Conservation (phyloP, 2,113 vertebrate genomes). For the Austrofundulus limnaeus region DNA sequence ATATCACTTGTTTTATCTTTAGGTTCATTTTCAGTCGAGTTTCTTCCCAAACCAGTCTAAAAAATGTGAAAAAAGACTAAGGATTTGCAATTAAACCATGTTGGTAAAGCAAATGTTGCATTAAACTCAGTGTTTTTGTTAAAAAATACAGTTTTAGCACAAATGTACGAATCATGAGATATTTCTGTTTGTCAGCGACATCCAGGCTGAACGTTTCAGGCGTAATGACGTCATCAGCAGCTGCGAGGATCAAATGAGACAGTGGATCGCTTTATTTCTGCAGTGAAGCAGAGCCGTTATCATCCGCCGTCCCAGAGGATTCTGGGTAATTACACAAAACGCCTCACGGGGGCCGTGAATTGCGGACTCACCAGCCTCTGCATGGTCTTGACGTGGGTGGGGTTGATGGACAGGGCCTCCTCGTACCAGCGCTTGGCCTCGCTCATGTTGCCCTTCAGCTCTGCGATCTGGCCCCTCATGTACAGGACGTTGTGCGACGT, state of each 20-base stretch:
- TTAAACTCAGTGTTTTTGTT: background rate
- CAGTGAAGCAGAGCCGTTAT: background rate
- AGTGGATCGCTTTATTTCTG: background rate
- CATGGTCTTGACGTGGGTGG: conserved; percentile 98
- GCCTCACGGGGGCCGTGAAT: background rate
- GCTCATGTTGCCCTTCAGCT: conserved; percentile 90
- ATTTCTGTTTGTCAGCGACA: background rate
- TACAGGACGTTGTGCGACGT: conserved; percentile 96
- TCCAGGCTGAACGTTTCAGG: background rate
- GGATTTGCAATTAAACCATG: too few species aligned
- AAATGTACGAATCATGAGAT: background rate
- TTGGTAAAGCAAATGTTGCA: too few species aligned
- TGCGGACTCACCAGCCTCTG: conserved; percentile 90
- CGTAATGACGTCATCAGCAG: background rate
- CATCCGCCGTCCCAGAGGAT: conserved; percentile 1
- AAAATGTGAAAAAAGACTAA: too few species aligned
- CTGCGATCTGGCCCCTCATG: conserved; percentile 95
- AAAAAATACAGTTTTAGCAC: background rate
- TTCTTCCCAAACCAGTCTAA: too few species aligned
- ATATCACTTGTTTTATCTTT: background rate
- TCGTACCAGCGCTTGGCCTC: conserved; percentile 98
- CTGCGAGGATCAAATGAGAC: background rate
- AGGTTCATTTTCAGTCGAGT: background rate
- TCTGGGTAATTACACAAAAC: conserved; percentile 26
- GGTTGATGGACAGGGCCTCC: conserved; percentile 97